Percentiles rank a stretch among this genome's conserved stretches.
Evolutionary conservation across 2,888 invertebrate species (phyloP).

Genomic region (Brachypterus glaber): DNA sequence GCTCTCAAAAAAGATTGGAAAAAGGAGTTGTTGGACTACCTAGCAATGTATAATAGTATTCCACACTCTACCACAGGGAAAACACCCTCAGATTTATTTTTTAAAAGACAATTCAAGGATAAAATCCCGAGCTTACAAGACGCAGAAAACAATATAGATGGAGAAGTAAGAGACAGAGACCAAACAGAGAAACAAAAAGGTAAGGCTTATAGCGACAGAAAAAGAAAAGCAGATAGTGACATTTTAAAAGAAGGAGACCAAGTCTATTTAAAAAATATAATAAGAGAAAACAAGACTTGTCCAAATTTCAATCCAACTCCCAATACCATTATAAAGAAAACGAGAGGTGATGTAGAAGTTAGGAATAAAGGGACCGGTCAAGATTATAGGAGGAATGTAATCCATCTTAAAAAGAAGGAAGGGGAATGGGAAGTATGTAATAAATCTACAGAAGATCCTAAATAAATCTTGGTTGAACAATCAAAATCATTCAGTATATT

Average conservation of each 20-base stretch:
- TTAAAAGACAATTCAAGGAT: slow-evolving; percentile 17
- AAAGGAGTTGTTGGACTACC: slow-evolving; percentile 17
- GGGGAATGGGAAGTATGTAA: not conserved
- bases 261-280: not conserved
- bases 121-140: slow-evolving; percentile 17
- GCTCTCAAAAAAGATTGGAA: slow-evolving; percentile 18
- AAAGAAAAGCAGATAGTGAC: not conserved
- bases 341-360: not conserved
- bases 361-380: not conserved
- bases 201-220: not conserved
- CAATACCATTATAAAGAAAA: not conserved
- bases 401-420: not conserved
- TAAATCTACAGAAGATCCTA: too few relatives aligned
- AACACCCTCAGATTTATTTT: slow-evolving; percentile 23
- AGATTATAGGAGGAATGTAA: not conserved
- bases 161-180: slow-evolving; percentile 5
- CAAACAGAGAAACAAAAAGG: not conserved
- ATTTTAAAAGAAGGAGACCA: not conserved
- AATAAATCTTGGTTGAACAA: too few relatives aligned
- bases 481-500: too few relatives aligned
- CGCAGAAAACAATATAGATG: slow-evolving; percentile 6
- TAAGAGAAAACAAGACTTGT: not conserved
- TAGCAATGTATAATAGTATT: slow-evolving; percentile 21
- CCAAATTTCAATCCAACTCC: not conserved
- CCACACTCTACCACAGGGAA: slow-evolving; percentile 24